A percentile compares a stretch with the other conserved stretches of the same genome.
Evolutionary conservation across 2,797 vertebrate genomes (phyloP).

Genomic region (Cichlasoma orientale): DNA sequence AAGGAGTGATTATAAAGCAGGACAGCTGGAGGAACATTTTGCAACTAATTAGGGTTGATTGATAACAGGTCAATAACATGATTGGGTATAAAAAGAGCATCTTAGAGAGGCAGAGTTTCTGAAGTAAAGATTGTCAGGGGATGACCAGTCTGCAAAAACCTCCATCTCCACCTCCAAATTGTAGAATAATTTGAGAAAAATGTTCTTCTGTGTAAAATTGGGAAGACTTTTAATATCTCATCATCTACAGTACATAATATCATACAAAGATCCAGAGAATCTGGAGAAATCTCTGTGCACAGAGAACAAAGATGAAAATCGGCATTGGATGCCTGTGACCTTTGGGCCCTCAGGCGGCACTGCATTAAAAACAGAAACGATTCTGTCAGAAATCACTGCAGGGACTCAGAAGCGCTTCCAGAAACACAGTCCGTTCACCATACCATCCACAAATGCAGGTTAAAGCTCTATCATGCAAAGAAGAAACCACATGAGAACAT

Average conservation of each 20-base stretch:
- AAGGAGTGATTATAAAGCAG: background rate
- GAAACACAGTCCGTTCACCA: too few species aligned
- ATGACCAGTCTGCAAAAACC: background rate
- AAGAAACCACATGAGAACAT: too few species aligned
- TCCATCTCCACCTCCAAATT: background rate
- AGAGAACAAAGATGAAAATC: background rate
- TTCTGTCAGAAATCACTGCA: background rate
- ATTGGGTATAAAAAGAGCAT: too few species aligned
- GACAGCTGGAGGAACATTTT: too few species aligned
- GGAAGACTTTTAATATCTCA: too few species aligned
- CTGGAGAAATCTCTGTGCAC: background rate
- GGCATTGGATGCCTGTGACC: background rate
- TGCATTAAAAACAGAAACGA: background rate
- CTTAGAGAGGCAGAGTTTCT: too few species aligned
- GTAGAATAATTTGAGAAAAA: background rate
- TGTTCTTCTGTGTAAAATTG: background rate
- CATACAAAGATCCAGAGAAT: background rate
- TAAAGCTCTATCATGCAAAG: too few species aligned
- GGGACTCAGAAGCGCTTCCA: too few species aligned
- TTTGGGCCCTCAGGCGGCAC: accelerated
- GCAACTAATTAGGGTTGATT: too few species aligned
- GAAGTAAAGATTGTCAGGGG: too few species aligned
- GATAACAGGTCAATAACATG: too few species aligned
- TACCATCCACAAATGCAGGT: too few species aligned
- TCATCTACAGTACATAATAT: background rate